Conservation (phyloP, 2,113 vertebrate genomes). For the Istiophorus platypterus region DNA sequence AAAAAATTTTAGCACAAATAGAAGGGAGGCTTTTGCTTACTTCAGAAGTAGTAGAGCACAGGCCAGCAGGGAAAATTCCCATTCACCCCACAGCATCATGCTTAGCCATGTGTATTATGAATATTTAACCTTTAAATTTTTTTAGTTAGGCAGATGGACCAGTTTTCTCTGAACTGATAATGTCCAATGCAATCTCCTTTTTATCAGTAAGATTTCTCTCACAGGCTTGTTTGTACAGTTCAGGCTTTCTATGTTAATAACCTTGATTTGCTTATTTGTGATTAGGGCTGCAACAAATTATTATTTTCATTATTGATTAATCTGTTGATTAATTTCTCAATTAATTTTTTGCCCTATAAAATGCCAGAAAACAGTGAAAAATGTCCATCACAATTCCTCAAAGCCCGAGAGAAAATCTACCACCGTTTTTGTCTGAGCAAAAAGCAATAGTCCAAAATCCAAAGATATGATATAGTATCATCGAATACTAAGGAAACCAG, state of each 20-base stretch:
- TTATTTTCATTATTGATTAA: not conserved
- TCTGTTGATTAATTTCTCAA: not conserved
- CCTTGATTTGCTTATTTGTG: not conserved
- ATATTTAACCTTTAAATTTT: constrained; percentile 50
- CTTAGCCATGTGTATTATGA: constrained; percentile 52
- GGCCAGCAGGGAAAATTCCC: constrained; percentile 14
- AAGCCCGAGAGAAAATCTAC: not conserved
- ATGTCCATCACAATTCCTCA: not conserved
- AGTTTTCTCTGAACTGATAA: constrained; percentile 35
- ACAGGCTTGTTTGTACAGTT: not conserved
- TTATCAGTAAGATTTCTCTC: not conserved
- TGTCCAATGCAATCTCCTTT: not conserved
- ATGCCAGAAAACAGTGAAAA: not conserved
- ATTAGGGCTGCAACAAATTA: not conserved
- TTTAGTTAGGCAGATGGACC: constrained; percentile 50
- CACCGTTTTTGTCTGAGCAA: not conserved
- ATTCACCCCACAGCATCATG: constrained; percentile 16
- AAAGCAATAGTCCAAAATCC: not conserved
- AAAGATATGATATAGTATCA: not conserved
- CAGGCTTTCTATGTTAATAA: not conserved
- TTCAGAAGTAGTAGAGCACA: not conserved
- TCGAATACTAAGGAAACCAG: no score
- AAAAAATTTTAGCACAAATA: constrained; percentile 25
- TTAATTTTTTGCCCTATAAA: not conserved
- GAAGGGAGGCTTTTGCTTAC: not conserved